Base-by-base conservation (phyloP, 1,140 invertebrate species). In the Bombus polaris region DNA sequence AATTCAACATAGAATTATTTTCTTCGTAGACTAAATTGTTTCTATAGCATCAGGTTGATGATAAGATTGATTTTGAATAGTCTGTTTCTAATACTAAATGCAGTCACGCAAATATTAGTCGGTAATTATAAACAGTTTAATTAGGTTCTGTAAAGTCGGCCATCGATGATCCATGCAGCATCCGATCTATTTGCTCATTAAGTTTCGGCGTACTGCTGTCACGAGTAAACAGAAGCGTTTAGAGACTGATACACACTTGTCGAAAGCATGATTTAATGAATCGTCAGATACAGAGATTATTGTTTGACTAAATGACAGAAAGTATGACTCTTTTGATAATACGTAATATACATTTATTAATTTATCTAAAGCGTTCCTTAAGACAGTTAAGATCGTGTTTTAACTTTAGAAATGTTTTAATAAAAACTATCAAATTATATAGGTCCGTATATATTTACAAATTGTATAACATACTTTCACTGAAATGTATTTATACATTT, bases 171-270 rank as follows among this genome's bases (percentile, higher is more conserved):
- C 75, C 28, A 37, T 78, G n/a, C 59, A 65, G 18, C 28, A 35
- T 42, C 4, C 57, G 37, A 78, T 44, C 75, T 78, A 42, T 78
- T 78, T 78, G 75, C 75, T 65, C 75, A 78, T 78, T 78, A 78
- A 78, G 75, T 65, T 42, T 42, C n/a, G 15, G 12, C 25, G 18
- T 62, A 10, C 59, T 42, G 28, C 28, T 77, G 42, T 42, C 28
- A 65, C 37, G 57, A 65, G 59, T 35, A 77, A 77, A 77, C 37
- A 77, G 37, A 65, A 32, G 13, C 32, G 57, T 76, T 76, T 57
- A 76, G 53, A 53, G 57, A 12, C 3, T 42, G 13, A 25, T 5
- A 42, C 15, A 3, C 13, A 37, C 42, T 65, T 18, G 75, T 77
- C 37, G 37, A 13, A 62, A 65, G 37, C 25, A 73, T 22, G 42